Percentiles rank a stretch among this genome's conserved stretches.
Evolutionary conservation across 2,113 vertebrate genomes (phyloP).

Genomic region (Tragelaphus buxtoni): DNA sequence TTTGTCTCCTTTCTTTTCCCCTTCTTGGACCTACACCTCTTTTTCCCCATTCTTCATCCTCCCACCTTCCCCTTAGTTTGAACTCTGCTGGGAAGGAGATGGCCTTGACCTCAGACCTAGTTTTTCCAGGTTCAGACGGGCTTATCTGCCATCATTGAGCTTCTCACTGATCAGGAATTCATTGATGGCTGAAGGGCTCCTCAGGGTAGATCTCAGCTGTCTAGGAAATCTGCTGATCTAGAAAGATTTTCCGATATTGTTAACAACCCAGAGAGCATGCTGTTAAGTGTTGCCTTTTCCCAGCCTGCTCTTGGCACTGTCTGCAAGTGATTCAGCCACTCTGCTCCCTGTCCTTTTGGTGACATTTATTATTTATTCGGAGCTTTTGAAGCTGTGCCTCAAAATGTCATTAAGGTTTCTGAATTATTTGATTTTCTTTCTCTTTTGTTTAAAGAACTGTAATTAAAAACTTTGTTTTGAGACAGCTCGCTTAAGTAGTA

Average conservation of each 20-base stretch:
- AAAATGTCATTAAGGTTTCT: neutral
- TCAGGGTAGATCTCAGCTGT: neutral
- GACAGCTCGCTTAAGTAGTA: neutral
- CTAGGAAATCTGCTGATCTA: constrained; percentile 74
- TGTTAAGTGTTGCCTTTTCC: constrained; percentile 54
- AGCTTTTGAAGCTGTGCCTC: neutral
- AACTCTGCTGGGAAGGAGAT: neutral
- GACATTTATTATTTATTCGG: constrained; percentile 27
- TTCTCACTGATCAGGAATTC: constrained; percentile 65
- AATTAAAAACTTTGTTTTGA: neutral
- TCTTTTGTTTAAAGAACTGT: constrained; percentile 13
- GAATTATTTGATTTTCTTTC: constrained; percentile 37
- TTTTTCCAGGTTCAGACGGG: neutral
- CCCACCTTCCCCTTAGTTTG: neutral
- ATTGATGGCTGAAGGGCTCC: constrained; percentile 25
- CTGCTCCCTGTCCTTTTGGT: neutral
- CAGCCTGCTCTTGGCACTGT: neutral
- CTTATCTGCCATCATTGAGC: neutral
- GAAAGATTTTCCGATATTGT: constrained; percentile 54
- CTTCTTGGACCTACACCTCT: no score
- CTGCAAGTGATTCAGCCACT: constrained; percentile 28
- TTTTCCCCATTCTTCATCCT: neutral
- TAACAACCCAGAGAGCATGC: constrained; percentile 58
- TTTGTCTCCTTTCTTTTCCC: neutral
- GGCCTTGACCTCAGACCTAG: neutral